Base-by-base conservation (phyloP, 2,797 vertebrate species). In the Sciurus vulgaris region DNA sequence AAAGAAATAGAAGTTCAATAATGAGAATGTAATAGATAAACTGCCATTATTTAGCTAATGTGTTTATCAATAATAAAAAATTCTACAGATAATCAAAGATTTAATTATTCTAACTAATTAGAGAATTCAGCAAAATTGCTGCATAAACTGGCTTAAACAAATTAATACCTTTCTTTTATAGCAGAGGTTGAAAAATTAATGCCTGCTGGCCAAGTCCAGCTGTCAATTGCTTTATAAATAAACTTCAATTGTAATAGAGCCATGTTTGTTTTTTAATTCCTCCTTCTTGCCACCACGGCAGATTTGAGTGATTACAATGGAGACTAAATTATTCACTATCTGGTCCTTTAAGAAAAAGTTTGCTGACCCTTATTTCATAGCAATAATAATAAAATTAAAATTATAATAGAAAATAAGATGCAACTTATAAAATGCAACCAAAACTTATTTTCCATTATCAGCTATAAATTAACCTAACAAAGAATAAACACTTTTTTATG, bases 1-100 rank as follows among this genome's bases (percentile, higher is more conserved):
- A 93, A 94, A 59, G 56, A 92, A 93, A 73, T 20, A 59, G 63
- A 91, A 94, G 22, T 92, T 84, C 51, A 47, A 35, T 63, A 86
- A 86, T 78, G 56, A 20, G n/a, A 78, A 89, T 72, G 13, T 5
- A 93, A 89, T 61, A 56, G 61, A 92, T 63, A 54, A 88, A 61
- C 14, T 89, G 33, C 38, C 84, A 93, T 94, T 96, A 91, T 91
- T 85, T 93, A 91, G 49, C 56, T 77, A 83, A 72, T 56, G 77
- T 91, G 18, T 74, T 65, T 54, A 92, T 87, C 67, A 63, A 84
- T 84, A 74, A 76, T 65, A 90, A 84, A 69, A 97, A 38, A 17
- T 0, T 15, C 35, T 78, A 77, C 11, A 87, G 51, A 84, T 65
- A 78, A 90, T n/a, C 85, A 94, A 30, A 30, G 56, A 74, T 86